Base-by-base conservation (phyloP, 2,113 vertebrate genomes). In the Sylvilagus bachmani region DNA sequence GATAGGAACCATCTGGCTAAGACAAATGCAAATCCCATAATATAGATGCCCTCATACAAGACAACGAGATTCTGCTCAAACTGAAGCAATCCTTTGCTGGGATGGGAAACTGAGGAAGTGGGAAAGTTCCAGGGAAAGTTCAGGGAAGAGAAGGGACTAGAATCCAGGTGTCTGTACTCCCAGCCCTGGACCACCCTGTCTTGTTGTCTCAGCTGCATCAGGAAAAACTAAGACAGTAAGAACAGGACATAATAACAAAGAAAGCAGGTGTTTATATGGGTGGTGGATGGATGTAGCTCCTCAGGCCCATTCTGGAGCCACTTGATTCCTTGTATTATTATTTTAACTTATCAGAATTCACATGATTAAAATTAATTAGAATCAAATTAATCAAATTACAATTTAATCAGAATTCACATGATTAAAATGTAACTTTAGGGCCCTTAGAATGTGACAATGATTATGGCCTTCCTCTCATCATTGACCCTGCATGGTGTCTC, bases 141-240 rank as follows among this genome's bases (percentile, higher is more conserved):
- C 79, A 96, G 70, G 66, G 10, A 1, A 95, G 11, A 86, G 88
- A 64, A 88, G 90, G 81, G 69, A 90, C 73, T 55, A 89, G 83
- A 84, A 92, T 87, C 87, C 97, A 96, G 95, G 95, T 97, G 96
- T 92, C 86, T 96, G 71, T 66, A 80, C 90, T 83, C 74, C 97
- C 90, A 69, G 36, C n/a, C n/a, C 86, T 77, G 80, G 97, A 97
- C 97, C 97, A 97, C 97, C 97, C 97, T 96, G 97, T 80, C 97
- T 97, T 97, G 97, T 97, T 97, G 79, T 97, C 96, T 97, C 97
- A 97, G 97, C 97, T 97, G 97, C 86, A 84, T 90, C 6, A 2
- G 80, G 75, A 83, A 95, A 84, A 90, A 90, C 92, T 62, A 80
- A 91, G 66, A 97, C 96, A 96, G 95, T n/a, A 96, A 95, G 87